phyloP scores from a whole-genome alignment of 2,888 invertebrate genomes.

The Hyalella azteca region DNA sequence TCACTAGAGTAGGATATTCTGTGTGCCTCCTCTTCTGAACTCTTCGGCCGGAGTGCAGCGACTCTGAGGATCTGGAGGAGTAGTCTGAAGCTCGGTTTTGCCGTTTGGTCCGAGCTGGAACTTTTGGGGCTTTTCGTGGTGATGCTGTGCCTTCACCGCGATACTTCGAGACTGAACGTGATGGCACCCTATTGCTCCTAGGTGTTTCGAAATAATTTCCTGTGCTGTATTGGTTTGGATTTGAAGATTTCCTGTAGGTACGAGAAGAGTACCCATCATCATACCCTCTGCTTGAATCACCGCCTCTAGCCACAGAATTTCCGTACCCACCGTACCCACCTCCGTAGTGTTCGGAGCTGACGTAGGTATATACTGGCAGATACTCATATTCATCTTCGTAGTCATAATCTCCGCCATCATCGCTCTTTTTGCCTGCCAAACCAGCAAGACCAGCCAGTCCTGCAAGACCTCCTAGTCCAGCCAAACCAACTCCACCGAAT shows the following conservation, averaged over 20 bases:
- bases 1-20: not conserved
- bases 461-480: not conserved
- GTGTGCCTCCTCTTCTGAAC: not conserved
- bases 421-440: not conserved
- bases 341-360: not conserved
- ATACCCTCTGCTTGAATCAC: not conserved
- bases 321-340: not conserved
- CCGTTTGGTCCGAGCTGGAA: not conserved
- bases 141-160: not conserved
- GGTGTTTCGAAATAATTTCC: not conserved
- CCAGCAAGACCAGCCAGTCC: conserved; percentile 10
- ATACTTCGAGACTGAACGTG: not conserved
- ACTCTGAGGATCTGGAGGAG: too few relatives aligned
- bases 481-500: not conserved
- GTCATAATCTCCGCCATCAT: not conserved
- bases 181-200: not conserved
- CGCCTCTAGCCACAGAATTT: not conserved
- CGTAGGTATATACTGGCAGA: conserved; percentile 4
- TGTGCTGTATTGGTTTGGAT: not conserved
- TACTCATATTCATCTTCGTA: conserved; percentile 13
- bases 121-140: not conserved
- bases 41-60: not conserved
- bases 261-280: not conserved
- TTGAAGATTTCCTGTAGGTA: not conserved
- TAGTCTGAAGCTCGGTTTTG: not conserved